Evolutionary conservation across 37 sponge, comb jelly and placozoan species (phyloP).

Genomic region (Crambe crambe): DNA sequence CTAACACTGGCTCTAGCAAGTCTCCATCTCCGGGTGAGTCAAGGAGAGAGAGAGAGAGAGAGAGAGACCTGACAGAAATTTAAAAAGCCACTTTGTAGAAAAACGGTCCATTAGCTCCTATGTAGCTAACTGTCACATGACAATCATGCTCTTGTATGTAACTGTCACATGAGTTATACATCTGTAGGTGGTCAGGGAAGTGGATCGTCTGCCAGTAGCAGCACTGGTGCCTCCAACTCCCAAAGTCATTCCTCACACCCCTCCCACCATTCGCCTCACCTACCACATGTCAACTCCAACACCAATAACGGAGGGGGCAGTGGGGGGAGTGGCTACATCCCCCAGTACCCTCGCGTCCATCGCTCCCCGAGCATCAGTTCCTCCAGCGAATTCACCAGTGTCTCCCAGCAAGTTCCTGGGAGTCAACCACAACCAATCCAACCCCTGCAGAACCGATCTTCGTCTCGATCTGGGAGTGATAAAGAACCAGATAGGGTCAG

Average conservation of each 20-base stretch:
- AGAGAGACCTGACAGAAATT: no score
- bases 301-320: conserved; percentile 25
- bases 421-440: background rate
- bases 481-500: conserved; percentile 28
- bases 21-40: conserved; percentile 47
- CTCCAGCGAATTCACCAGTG: conserved; percentile 73
- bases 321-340: conserved; percentile 1
- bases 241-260: background rate
- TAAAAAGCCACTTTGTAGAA: no score
- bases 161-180: no score
- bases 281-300: conserved; percentile 15
- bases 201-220: conserved; percentile 46
- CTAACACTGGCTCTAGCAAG: conserved; percentile 15
- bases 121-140: no score
- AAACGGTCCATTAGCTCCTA: background rate
- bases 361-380: conserved; percentile 59
- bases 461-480: conserved; percentile 5
- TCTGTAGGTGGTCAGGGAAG: no score
- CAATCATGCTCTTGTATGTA: no score
- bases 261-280: conserved; percentile 9
- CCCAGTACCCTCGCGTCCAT: conserved; percentile 14
- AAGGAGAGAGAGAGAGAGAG: no score
- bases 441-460: background rate
- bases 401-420: conserved; percentile 56
- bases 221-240: conserved; percentile 22